Base-by-base conservation (phyloP, 2,113 vertebrate species). In the Cololabis saira region DNA sequence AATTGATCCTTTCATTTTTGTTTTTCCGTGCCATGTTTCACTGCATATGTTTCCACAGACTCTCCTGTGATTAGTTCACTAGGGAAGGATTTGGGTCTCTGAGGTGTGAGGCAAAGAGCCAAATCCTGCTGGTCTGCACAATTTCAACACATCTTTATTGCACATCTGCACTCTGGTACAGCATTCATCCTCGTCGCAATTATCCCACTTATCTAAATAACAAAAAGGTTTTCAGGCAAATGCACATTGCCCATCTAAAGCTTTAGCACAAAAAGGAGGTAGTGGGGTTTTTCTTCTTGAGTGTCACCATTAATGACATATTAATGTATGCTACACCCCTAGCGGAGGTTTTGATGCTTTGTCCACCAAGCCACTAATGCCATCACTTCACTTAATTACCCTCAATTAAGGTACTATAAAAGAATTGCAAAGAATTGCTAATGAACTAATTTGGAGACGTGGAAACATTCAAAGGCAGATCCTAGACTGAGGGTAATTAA, bases 371-470 rank as follows among this genome's bases (percentile, higher is more conserved):
- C 86, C 83, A 81, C 81, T 89, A 91, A 84, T 84, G 71, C 82
- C 82, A 90, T 90, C 87, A 87, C 88, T 91, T 88, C 85, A 90
- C 79, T 90, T 92, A 92, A 93, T 92, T 92, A 75, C 87, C 86
- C 85, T 77, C 82, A 92, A 91, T 92, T 91, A 92, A 80, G 76
- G 90, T 71, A 84, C 87, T 82, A 88, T 87, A 87, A 87, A 84
- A 84, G 84, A 85, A 76, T 86, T 85, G 86, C 77, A 90, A 90
- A 87, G 85, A 91, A 91, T 88, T 91, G 90, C 89, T 92, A 93
- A 93, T 92, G 81, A 91, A 83, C 81, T 85, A 4, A 90, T 91
- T 92, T 90, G 50, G 73, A 78, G 66, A 87, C 79, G 78, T 82
- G 75, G 73, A 87, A 83, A 86, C 66, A 82, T 80, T 81, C 69